Evolutionary conservation across 2,888 invertebrate genomes (phyloP).

Genomic region (Drosophila subquinaria): DNA sequence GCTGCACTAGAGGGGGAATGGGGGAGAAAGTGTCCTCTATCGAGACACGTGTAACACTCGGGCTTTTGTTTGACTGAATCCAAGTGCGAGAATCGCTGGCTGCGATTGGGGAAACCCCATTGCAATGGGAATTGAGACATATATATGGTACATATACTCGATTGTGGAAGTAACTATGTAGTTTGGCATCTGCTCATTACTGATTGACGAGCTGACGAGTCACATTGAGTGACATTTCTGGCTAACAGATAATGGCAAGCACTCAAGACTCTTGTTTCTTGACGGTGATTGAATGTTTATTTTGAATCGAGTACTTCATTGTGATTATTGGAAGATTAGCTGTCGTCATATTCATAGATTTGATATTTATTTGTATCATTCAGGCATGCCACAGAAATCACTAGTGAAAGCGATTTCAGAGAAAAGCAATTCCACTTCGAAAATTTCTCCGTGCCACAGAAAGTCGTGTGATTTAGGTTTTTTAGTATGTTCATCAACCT

Average conservation of each 20-base stretch:
- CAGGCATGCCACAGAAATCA: too few relatives aligned
- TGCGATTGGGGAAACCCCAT: conserved; percentile 16
- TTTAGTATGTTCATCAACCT: too few relatives aligned
- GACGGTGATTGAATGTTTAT: neutral
- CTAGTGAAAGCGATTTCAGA: too few relatives aligned
- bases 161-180: conserved; percentile 1
- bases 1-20: neutral
- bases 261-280: neutral
- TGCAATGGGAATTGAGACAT: conserved; percentile 26
- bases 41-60: conserved; percentile 35
- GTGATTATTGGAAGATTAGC: neutral
- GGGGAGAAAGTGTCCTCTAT: neutral
- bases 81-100: conserved; percentile 25
- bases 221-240: conserved; percentile 17
- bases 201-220: conserved; percentile 55
- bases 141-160: neutral
- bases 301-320: neutral
- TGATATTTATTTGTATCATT: too few relatives aligned
- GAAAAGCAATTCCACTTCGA: too few relatives aligned
- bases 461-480: too few relatives aligned
- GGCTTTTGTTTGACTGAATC: conserved; percentile 42
- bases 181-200: conserved; percentile 64
- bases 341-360: neutral
- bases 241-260: conserved; percentile 13
- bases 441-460: too few relatives aligned